Conservation (phyloP, 2,113 vertebrate species). For the Osmerus mordax region DNA sequence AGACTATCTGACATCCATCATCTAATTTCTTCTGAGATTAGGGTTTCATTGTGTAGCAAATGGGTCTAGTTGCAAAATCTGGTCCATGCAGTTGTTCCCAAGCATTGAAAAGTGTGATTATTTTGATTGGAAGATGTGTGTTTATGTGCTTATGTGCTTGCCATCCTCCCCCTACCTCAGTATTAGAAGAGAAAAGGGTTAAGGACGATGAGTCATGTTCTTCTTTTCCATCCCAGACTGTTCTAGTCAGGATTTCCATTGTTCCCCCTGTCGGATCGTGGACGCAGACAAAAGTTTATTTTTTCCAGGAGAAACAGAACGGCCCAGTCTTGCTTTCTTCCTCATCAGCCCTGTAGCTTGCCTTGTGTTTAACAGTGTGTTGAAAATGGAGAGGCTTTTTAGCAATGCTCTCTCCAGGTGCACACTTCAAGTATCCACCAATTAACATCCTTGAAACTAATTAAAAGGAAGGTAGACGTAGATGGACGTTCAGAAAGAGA, state of each 20-base stretch:
- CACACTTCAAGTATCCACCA: too few species aligned
- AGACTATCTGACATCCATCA: too few species aligned
- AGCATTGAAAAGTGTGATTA: too few species aligned
- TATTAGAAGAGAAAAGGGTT: neutral
- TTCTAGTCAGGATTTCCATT: conserved; percentile 36
- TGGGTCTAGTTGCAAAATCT: too few species aligned
- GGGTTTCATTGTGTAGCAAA: too few species aligned
- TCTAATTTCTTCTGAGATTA: too few species aligned
- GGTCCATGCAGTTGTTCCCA: too few species aligned
- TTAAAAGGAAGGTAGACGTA: neutral
- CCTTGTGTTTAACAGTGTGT: neutral
- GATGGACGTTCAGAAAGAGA: neutral
- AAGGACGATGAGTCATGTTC: conserved; percentile 1
- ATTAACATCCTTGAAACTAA: neutral
- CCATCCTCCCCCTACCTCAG: neutral
- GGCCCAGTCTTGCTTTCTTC: neutral
- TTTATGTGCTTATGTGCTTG: too few species aligned
- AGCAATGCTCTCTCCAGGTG: neutral
- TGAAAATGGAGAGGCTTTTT: neutral
- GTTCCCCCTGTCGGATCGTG: conserved; percentile 30
- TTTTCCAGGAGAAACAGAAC: conserved; percentile 18
- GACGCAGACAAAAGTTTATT: conserved; percentile 24
- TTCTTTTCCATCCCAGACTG: neutral
- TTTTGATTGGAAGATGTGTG: too few species aligned
- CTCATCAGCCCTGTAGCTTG: too few species aligned